phyloP scores from a whole-genome alignment of 2,888 invertebrate genomes.

The Cepaea hortensis region DNA sequence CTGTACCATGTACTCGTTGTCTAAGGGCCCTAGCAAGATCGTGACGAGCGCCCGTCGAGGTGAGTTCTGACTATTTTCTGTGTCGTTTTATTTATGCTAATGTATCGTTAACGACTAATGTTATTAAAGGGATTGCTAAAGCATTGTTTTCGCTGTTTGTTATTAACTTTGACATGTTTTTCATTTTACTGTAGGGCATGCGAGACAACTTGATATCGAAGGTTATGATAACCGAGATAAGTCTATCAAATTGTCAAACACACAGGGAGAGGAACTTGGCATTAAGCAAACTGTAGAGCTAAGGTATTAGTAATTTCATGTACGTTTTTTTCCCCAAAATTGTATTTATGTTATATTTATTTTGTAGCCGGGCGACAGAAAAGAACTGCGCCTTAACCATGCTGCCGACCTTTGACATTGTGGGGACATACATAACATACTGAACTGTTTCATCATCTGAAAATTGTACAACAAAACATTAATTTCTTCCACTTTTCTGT shows the following conservation, averaged over 20 bases:
- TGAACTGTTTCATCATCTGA: too few relatives aligned
- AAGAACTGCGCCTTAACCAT: too few relatives aligned
- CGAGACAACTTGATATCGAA: conserved; percentile 62
- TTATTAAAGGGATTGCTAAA: too few relatives aligned
- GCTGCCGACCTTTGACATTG: too few relatives aligned
- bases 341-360: too few relatives aligned
- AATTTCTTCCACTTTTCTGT: too few relatives aligned
- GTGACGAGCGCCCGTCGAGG: conserved; percentile 67
- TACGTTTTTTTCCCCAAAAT: not conserved
- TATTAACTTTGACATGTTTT: not conserved
- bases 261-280: conserved; percentile 50
- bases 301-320: conserved; percentile 55
- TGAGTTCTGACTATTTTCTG: conserved; percentile 41
- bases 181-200: conserved; percentile 59
- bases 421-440: too few relatives aligned
- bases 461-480: too few relatives aligned
- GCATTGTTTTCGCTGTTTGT: too few relatives aligned
- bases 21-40: conserved; percentile 67
- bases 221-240: conserved; percentile 67
- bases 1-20: conserved; percentile 70
- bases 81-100: not conserved
- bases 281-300: conserved; percentile 56
- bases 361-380: too few relatives aligned
- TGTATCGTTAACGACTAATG: not conserved
- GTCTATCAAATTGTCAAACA: conserved; percentile 20